Conservation (phyloP, 2,888 invertebrate species). For the Zelleria hepariella region DNA sequence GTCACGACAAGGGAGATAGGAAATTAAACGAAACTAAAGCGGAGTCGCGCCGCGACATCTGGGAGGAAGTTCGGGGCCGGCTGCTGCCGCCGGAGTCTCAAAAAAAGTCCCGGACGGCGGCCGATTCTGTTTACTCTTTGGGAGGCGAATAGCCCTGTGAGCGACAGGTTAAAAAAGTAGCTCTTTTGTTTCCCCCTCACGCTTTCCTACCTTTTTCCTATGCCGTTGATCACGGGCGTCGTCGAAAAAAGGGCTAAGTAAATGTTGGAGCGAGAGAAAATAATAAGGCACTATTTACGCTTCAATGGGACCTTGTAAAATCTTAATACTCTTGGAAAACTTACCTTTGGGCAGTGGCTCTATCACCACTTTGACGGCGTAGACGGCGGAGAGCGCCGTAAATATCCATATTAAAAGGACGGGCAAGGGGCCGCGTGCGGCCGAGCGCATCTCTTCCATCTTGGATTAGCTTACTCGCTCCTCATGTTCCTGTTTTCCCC, state of each 20-base stretch:
- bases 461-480: constrained; percentile 13
- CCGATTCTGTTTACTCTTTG: constrained; percentile 49
- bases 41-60: constrained; percentile 51
- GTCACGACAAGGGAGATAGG: constrained; percentile 62
- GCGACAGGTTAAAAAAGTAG: constrained; percentile 45
- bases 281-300: neutral
- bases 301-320: neutral
- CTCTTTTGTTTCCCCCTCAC: constrained; percentile 27
- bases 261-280: neutral
- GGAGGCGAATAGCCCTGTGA: constrained; percentile 27
- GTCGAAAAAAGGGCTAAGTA: constrained; percentile 17
- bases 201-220: constrained; percentile 20
- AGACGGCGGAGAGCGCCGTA: constrained; percentile 39
- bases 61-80: constrained; percentile 36
- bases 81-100: constrained; percentile 24
- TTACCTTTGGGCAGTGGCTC: constrained; percentile 69
- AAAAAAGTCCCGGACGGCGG: constrained; percentile 36
- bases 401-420: constrained; percentile 41
- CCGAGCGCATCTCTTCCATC: constrained; percentile 40
- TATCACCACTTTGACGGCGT: constrained; percentile 61
- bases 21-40: constrained; percentile 68
- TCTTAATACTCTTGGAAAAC: constrained; percentile 14
- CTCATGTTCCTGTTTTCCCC: constrained; percentile 27
- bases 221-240: constrained; percentile 24
- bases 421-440: constrained; percentile 32